phyloP scores from a whole-genome alignment of 53 echinoderm and acorn worm genomes.

The Stichopus horrens region DNA sequence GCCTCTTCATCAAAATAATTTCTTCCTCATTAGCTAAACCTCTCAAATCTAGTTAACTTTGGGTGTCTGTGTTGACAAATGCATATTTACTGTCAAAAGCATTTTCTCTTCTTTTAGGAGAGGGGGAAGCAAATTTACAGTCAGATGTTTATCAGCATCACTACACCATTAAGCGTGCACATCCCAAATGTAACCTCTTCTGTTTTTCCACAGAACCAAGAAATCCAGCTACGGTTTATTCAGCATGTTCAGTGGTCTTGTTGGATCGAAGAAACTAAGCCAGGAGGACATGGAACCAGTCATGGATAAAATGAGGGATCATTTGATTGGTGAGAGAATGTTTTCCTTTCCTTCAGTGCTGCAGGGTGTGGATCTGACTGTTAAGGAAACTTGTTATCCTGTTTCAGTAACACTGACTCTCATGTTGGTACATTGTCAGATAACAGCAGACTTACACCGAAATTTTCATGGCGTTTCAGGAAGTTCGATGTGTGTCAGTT shows the following conservation, averaged over 20 bases:
- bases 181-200: background rate
- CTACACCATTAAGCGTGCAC: background rate
- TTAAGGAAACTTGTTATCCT: no score
- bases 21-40: no score
- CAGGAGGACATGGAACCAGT: conserved; percentile 88
- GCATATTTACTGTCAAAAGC: background rate
- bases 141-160: background rate
- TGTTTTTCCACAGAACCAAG: conserved; percentile 25
- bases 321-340: conserved; percentile 76
- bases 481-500: no score
- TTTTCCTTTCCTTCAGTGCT: no score
- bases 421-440: no score
- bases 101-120: background rate
- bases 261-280: conserved; percentile 90
- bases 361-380: no score
- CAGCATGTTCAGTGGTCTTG: conserved; percentile 98
- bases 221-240: conserved; percentile 82
- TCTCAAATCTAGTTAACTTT: no score
- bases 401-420: no score
- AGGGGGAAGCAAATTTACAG: background rate
- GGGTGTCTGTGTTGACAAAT: background rate
- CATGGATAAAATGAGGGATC: conserved; percentile 94
- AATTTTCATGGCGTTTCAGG: no score
- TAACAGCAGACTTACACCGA: no score
- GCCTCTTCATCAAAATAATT: no score